Conservation (phyloP, 1,140 invertebrate species). For the Drosophila mayri region DNA sequence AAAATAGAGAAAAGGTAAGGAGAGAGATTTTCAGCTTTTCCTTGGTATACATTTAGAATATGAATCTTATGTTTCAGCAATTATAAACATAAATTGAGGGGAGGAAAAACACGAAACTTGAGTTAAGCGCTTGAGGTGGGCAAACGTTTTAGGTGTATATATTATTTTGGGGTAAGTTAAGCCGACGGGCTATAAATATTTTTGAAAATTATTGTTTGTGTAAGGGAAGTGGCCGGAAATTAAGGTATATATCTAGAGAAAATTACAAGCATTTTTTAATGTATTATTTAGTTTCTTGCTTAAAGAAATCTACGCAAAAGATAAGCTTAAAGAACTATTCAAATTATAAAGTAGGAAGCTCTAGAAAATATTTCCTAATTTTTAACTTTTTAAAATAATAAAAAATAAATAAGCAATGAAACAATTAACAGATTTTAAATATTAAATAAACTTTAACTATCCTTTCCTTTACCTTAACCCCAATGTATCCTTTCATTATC, state of each 20-base stretch:
- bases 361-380: neutral
- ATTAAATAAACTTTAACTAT: neutral
- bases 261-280: neutral
- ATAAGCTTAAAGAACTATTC: neutral
- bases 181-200: slow-evolving; percentile 8
- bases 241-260: neutral
- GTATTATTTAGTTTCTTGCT: neutral
- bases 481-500: neutral
- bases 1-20: neutral
- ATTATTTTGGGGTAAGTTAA: neutral
- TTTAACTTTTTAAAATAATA: no score
- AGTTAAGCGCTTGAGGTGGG: slow-evolving; percentile 20
- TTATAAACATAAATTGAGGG: slow-evolving; percentile 31
- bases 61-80: slow-evolving; percentile 44
- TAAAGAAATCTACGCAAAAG: neutral
- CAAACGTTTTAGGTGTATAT: slow-evolving; percentile 2
- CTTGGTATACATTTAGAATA: slow-evolving; percentile 14
- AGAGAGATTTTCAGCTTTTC: slow-evolving; percentile 34
- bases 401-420: neutral
- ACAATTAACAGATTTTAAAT: neutral
- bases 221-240: neutral
- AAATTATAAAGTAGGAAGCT: no score
- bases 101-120: neutral
- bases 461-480: no score
- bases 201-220: neutral